Evolutionary conservation across 2,888 invertebrate genomes (phyloP), one percentile per base, ranked within the genome.

Genomic region (Antheraea yamamai): DNA sequence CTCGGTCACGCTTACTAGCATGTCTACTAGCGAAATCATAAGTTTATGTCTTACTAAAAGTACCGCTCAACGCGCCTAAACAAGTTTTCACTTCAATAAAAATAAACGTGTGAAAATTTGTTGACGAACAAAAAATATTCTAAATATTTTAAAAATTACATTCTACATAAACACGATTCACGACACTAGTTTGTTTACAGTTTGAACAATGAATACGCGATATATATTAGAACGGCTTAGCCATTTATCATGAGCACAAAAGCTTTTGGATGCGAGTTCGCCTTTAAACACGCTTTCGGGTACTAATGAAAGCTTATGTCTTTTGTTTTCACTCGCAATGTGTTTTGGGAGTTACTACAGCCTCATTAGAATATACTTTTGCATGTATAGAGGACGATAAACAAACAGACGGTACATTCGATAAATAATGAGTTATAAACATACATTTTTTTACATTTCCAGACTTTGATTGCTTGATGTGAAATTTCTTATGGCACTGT

Each of bases 231-330:
- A 70, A 39, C 70, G 39, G 70, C 70, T 70, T 10, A 39, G 23
- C 70, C 70, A 70, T 70, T 70, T 70, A 70, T 70, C 70, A 70
- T 70, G 70, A 20, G n/a, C 70, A 70, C 70, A 70, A 70, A 70
- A 70, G 70, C 39, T 39, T 39, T 23, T 66, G 30, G 70, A n/a
- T 39, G 39, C 10, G 39, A 70, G 70, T n/a, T 68, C 20, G n/a
- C 70, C 70, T 70, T 20, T 70, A 70, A 70, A 39, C n/a, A 39
- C 70, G 39, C n/a, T 70, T 70, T 70, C 70, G 70, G 70, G 70
- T 66, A 39, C 70, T 70, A 70, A 70, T 70, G 68, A 70, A 70
- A 18, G 70, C 35, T 70, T 39, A 70, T 39, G 70, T 70, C 39
- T 39, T 70, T 39, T 70, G 39, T 70, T 39, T 26, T 70, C 35